These are phyloP conservation scores for Calyptomena viridis DNA, from an alignment of 2,113 vertebrate species.

Conservation along the genomic window DNA sequence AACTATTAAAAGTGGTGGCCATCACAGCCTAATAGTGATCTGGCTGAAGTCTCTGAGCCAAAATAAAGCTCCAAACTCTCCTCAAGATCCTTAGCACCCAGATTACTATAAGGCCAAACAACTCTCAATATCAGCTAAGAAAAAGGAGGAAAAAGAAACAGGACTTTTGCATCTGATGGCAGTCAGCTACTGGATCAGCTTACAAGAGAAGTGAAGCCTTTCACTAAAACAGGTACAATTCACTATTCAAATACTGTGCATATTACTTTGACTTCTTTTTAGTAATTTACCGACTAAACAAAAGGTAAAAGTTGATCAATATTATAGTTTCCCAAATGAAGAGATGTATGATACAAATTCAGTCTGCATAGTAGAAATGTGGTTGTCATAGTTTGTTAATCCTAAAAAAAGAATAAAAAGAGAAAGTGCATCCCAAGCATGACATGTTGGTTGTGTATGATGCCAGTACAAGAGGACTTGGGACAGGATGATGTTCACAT, in stretches of 20 bases:
- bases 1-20: not conserved
- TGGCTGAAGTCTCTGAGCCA: not conserved
- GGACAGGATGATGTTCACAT: not conserved
- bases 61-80: not conserved
- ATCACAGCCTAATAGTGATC: not conserved
- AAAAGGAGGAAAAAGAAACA: not conserved
- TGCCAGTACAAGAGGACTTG: too few relatives aligned
- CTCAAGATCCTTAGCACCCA: not conserved
- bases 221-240: fast-evolving
- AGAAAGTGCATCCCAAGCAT: not conserved
- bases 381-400: not conserved
- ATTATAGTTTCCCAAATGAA: not conserved
- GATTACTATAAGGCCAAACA: not conserved
- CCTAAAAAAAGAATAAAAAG: not conserved
- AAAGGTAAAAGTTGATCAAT: not conserved
- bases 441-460: not conserved
- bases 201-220: not conserved
- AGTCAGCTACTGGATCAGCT: not conserved
- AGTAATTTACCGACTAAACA: not conserved
- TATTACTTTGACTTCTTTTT: not conserved
- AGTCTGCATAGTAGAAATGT: not conserved
- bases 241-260: not conserved
- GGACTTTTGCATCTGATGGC: not conserved
- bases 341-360: not conserved
- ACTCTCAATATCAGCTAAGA: not conserved